These are phyloP conservation scores for Mormyrops boulengeri DNA, from an alignment of 2,797 vertebrate species.

Conservation along the genomic window DNA sequence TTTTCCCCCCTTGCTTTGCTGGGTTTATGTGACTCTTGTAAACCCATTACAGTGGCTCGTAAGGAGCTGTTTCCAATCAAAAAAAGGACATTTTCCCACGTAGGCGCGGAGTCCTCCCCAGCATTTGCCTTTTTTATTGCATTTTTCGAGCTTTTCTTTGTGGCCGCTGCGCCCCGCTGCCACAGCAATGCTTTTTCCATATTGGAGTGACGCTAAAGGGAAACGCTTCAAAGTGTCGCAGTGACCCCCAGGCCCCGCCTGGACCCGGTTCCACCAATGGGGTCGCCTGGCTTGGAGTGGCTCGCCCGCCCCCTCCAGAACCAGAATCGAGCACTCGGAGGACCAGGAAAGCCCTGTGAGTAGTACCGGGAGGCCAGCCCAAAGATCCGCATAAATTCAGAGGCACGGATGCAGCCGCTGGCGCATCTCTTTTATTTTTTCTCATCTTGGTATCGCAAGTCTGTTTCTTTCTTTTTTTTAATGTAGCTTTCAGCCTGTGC, in stretches of 20 bases:
- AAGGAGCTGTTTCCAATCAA: conserved; percentile 49
- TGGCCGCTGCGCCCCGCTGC: conserved; percentile 27
- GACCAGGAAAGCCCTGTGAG: neutral
- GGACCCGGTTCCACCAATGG: neutral
- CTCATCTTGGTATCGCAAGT: neutral
- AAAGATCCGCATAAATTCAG: neutral
- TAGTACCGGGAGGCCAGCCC: neutral
- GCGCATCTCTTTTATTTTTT: neutral
- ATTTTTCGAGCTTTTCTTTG: conserved; percentile 30
- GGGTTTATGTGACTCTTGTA: conserved; percentile 36
- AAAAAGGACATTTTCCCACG: conserved; percentile 30
- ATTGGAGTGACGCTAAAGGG: conserved; percentile 10
- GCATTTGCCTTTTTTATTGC: conserved; percentile 11
- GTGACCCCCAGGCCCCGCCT: neutral
- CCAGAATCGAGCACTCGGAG: neutral
- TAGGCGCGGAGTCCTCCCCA: conserved; percentile 14
- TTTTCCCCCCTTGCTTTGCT: conserved; percentile 22
- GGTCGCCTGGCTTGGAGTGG: neutral
- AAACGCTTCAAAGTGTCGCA: neutral
- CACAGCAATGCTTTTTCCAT: conserved; percentile 31
- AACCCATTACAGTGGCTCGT: conserved; percentile 38
- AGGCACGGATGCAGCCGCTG: neutral
- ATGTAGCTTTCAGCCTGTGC: neutral
- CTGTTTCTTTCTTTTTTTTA: conserved; percentile 9
- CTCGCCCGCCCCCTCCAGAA: neutral